Conservation (phyloP, 2,888 invertebrate species). For the Tanypteryx hageni region DNA sequence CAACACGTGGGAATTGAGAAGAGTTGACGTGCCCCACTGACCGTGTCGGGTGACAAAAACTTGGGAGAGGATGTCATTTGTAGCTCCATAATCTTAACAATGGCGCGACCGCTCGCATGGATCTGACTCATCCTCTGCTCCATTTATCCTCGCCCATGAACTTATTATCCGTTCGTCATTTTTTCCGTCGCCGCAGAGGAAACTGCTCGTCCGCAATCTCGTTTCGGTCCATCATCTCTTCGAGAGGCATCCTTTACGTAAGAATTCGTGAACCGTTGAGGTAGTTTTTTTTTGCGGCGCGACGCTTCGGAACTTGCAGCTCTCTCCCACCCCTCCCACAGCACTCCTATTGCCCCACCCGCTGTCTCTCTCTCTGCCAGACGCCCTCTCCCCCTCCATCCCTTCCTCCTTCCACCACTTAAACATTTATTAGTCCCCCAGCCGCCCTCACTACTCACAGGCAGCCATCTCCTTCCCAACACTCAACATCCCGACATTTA, state of each 20-base stretch:
- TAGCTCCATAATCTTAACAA: conserved; percentile 9
- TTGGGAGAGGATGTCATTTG: neutral
- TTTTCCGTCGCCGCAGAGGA: neutral
- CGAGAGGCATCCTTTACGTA: too few relatives aligned
- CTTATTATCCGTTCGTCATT: neutral
- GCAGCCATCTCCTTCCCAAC: too few relatives aligned
- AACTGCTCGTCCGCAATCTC: neutral
- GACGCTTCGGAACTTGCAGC: too few relatives aligned
- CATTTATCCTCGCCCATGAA: neutral
- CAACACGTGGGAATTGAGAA: neutral
- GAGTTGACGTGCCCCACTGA: neutral
- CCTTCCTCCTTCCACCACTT: too few relatives aligned
- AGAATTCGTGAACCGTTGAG: too few relatives aligned
- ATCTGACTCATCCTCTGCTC: neutral
- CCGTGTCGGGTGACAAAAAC: neutral
- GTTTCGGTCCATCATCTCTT: neutral
- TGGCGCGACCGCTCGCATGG: neutral
- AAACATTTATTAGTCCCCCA: too few relatives aligned
- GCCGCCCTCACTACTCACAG: too few relatives aligned
- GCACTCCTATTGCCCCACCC: too few relatives aligned
- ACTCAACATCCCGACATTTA: too few relatives aligned
- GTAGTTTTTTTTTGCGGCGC: too few relatives aligned
- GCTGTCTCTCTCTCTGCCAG: neutral
- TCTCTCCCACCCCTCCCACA: too few relatives aligned
- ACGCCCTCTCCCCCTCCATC: neutral